A percentile compares a stretch with the other conserved stretches of the same genome.
Evolutionary conservation across 2,797 vertebrate genomes (phyloP).

Genomic region (Valencia hispanica): DNA sequence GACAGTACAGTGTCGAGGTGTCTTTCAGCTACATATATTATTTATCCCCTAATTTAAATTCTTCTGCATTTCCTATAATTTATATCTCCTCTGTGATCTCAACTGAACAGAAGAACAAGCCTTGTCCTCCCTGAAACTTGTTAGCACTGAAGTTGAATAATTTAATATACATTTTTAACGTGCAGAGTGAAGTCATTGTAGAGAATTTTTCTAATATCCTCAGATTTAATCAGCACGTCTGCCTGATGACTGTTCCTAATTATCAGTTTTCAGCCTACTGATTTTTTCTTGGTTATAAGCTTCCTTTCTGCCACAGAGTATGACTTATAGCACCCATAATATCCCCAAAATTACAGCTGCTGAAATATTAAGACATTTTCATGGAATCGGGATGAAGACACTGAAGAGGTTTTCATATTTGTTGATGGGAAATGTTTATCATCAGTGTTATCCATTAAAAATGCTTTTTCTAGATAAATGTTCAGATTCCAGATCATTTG

Average conservation of each 20-base stretch:
- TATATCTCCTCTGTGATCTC: slow-evolving; percentile 61
- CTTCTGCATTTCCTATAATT: slow-evolving; percentile 62
- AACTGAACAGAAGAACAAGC: slow-evolving; percentile 51
- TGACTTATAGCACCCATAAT: slow-evolving; percentile 32
- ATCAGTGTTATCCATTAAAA: no score
- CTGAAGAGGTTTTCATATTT: slow-evolving; percentile 3
- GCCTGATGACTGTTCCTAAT: slow-evolving; percentile 54
- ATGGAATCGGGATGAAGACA: neutral
- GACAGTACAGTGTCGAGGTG: slow-evolving; percentile 50
- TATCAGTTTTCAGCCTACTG: slow-evolving; percentile 33
- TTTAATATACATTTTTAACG: slow-evolving; percentile 62
- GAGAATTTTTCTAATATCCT: slow-evolving; percentile 65
- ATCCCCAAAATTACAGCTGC: slow-evolving; percentile 26
- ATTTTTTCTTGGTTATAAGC: slow-evolving; percentile 34
- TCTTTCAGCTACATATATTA: slow-evolving; percentile 68
- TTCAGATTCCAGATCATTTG: neutral
- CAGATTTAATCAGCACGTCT: slow-evolving; percentile 57
- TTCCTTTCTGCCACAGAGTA: slow-evolving; percentile 11
- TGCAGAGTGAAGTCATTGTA: slow-evolving; percentile 46
- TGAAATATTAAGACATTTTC: slow-evolving; percentile 35
- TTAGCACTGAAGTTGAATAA: slow-evolving; percentile 62
- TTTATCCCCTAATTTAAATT: slow-evolving; percentile 73
- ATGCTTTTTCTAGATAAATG: neutral
- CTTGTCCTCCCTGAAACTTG: slow-evolving; percentile 47
- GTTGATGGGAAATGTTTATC: neutral